Percentiles rank a stretch among this genome's conserved stretches.
phyloP scores from a whole-genome alignment of 2,888 invertebrate genomes.

The Sarcophaga caerulescens region DNA sequence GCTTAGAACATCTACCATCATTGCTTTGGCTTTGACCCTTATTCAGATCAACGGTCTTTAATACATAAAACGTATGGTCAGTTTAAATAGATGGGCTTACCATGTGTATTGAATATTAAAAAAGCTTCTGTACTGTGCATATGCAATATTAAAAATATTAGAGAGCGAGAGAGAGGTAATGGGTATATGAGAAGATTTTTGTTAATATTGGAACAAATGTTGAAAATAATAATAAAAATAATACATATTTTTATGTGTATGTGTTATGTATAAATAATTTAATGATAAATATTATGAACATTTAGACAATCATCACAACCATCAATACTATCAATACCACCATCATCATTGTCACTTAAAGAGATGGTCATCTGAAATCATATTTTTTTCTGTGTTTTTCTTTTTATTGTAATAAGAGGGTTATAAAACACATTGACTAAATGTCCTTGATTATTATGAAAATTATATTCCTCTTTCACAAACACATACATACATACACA shows the following conservation, averaged over 20 bases:
- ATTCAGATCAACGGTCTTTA: conserved; percentile 39
- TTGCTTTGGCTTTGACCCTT: neutral
- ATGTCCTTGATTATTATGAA: conserved; percentile 63
- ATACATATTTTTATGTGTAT: conserved; percentile 7
- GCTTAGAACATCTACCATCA: neutral
- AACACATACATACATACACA: too few species aligned
- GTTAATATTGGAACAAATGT: conserved; percentile 58
- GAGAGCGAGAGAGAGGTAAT: neutral
- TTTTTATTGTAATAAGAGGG: conserved; percentile 14
- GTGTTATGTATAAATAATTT: conserved; percentile 55
- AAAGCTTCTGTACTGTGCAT: conserved; percentile 36
- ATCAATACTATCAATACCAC: neutral
- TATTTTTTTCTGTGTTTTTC: neutral
- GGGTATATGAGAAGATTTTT: neutral
- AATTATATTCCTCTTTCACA: conserved; percentile 45
- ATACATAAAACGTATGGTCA: conserved; percentile 65
- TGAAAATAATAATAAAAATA: conserved; percentile 25
- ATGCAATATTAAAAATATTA: conserved; percentile 27
- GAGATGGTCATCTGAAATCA: conserved; percentile 54
- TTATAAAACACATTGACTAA: conserved; percentile 64
- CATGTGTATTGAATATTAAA: conserved; percentile 67
- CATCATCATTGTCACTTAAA: conserved; percentile 4
- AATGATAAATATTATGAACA: conserved; percentile 65
- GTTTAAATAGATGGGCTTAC: conserved; percentile 60
- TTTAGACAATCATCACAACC: conserved; percentile 50